Conservation (phyloP, 2,888 invertebrate species). For the Resseliella maxima region DNA sequence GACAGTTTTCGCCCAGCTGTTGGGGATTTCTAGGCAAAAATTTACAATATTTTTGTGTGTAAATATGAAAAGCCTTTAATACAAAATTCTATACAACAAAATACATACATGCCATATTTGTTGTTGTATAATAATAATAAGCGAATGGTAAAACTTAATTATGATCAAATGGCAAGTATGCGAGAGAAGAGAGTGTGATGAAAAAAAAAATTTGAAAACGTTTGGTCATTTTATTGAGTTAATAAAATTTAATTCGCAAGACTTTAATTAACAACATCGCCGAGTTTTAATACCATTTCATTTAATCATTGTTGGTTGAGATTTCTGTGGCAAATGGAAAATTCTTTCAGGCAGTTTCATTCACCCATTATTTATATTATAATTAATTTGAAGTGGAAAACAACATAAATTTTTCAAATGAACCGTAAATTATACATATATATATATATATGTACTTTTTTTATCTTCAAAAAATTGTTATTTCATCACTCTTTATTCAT, state of each 20-base stretch:
- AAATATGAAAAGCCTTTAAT: not conserved
- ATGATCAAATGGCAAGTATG: not conserved
- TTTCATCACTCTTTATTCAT: too few relatives aligned
- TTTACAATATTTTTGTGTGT: conserved; percentile 5
- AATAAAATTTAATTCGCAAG: conserved; percentile 15
- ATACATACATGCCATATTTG: too few relatives aligned
- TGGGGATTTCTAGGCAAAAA: not conserved
- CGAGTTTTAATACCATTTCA: not conserved
- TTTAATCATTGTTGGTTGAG: not conserved
- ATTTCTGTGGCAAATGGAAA: not conserved
- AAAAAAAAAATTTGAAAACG: not conserved
- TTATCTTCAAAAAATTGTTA: too few relatives aligned
- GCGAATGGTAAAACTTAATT: not conserved
- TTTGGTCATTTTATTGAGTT: conserved; percentile 38
- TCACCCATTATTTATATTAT: not conserved
- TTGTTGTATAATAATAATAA: not conserved
- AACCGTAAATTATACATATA: not conserved
- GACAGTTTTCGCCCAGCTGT: not conserved
- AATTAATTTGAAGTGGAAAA: conserved; percentile 12
- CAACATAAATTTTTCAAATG: not conserved
- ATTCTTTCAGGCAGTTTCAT: not conserved
- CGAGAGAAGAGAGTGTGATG: not conserved
- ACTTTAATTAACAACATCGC: conserved; percentile 30
- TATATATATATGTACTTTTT: too few relatives aligned
- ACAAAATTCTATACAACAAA: not conserved